These are phyloP conservation scores for Phymatocera aterrima DNA, from an alignment of 2,888 invertebrate genomes.

Conservation along the genomic window DNA sequence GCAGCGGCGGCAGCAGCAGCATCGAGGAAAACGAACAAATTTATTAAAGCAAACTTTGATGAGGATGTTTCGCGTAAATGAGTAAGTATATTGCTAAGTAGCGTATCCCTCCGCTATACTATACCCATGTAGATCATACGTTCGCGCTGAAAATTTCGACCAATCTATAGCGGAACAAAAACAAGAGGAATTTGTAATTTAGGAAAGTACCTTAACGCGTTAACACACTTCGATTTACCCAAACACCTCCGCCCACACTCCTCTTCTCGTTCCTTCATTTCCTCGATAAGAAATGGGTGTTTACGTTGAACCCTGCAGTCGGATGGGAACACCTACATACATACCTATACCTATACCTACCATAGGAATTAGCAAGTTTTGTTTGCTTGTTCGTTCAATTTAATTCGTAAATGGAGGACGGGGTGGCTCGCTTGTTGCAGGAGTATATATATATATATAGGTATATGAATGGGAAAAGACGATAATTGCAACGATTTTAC, in stretches of 20 bases:
- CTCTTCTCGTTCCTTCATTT: background rate
- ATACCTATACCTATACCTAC: too few species aligned
- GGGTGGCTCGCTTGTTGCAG: too few species aligned
- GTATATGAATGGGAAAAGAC: conserved; percentile 12
- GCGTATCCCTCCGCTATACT: background rate
- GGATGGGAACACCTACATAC: too few species aligned
- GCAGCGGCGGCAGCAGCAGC: too few species aligned
- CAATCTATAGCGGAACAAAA: too few species aligned
- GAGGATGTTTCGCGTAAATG: too few species aligned
- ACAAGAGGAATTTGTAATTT: too few species aligned
- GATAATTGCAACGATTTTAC: conserved; percentile 30
- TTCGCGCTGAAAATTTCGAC: too few species aligned
- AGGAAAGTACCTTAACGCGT: background rate
- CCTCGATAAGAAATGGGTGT: conserved; percentile 38
- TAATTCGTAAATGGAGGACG: background rate
- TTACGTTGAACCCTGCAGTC: conserved; percentile 13
- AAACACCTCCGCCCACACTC: conserved; percentile 1
- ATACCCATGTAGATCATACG: background rate
- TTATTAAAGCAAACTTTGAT: too few species aligned
- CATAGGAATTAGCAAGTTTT: conserved; percentile 39
- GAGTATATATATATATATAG: background rate
- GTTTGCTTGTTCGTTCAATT: conserved; percentile 3
- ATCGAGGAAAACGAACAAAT: too few species aligned
- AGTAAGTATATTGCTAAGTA: too few species aligned
- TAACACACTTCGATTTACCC: background rate